Evolutionary conservation across 2,888 invertebrate genomes (phyloP).

Genomic region (Lepidonotus clava): DNA sequence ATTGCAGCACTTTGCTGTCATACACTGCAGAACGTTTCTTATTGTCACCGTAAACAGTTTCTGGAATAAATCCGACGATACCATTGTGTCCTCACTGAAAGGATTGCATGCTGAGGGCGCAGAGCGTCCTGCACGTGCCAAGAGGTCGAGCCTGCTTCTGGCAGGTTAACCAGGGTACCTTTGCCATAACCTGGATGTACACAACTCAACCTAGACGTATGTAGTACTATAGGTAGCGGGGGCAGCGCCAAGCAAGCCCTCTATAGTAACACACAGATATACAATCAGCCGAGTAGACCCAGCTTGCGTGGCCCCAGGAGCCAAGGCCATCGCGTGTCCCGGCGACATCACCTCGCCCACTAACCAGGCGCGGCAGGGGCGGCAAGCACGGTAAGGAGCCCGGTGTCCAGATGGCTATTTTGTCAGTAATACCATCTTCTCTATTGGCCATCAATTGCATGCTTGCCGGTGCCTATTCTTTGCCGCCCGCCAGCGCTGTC

Average conservation of each 20-base stretch:
- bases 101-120: neutral
- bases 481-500: neutral
- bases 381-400: neutral
- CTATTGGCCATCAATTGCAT: slow-evolving; percentile 44
- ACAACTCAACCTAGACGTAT: too few relatives aligned
- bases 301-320: neutral
- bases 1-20: too few relatives aligned
- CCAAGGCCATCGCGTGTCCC: neutral
- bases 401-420: slow-evolving; percentile 18
- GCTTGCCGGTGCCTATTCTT: neutral
- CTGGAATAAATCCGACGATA: too few relatives aligned
- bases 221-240: too few relatives aligned
- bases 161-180: neutral
- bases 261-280: too few relatives aligned
- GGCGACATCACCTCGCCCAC: neutral
- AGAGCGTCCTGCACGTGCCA: neutral
- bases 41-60: too few relatives aligned
- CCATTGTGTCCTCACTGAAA: too few relatives aligned
- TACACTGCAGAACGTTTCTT: too few relatives aligned
- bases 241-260: too few relatives aligned
- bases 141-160: neutral
- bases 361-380: neutral
- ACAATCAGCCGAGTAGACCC: neutral
- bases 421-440: neutral
- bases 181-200: too few relatives aligned